Evolutionary conservation across 2,888 invertebrate species (phyloP), one percentile per base, ranked within the genome.

Genomic region (Ecliptopera silaceata): DNA sequence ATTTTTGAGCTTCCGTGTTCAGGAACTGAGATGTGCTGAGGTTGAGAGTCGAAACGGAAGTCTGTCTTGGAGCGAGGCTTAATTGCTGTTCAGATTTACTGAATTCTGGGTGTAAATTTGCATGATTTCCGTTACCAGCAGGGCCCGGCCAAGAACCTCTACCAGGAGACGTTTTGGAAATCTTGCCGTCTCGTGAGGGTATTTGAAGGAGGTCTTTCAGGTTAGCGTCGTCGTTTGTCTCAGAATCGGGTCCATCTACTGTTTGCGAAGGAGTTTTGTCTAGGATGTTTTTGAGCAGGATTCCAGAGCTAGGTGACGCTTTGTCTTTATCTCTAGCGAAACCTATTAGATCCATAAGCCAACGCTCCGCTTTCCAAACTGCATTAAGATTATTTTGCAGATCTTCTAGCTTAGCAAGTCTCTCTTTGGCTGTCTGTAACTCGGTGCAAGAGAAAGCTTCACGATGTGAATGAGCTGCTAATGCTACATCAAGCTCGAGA

Each of bases 271-370:
- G 81, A 36, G 80, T 84, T 61, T 83, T 86, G 43, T 90, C 88
- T 54, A 89, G 69, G 34, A 91, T 72, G 49, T 86, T 72, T 71
- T 87, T 91, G 69, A 92, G 80, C 67, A 88, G 74, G 79, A 89
- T 89, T 41, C 93, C 89, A 29, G 92, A 92, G 59, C 85, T 84
- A 1, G 82, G 78, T 1, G 79, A 75, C 8, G 86, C 79, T 64
- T 89, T 91, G 62, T 89, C 92, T 68, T 89, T 92, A 60, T 99
- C 99, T 59, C 99, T 93, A 0, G 99, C 98, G 79, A 97, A 97
- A 0, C 97, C 95, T 51, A 99, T 97, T 4, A 98, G 95, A 77
- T 99, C 98, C 94, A 98, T 97, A 15, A 99, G 93, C 99, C 99
- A 99, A 13, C 99, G 94, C 39, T 97, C 95, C 15, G 96, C 95